Base-by-base conservation (phyloP, 2,888 invertebrate genomes). In the Amphipoea oculea region DNA sequence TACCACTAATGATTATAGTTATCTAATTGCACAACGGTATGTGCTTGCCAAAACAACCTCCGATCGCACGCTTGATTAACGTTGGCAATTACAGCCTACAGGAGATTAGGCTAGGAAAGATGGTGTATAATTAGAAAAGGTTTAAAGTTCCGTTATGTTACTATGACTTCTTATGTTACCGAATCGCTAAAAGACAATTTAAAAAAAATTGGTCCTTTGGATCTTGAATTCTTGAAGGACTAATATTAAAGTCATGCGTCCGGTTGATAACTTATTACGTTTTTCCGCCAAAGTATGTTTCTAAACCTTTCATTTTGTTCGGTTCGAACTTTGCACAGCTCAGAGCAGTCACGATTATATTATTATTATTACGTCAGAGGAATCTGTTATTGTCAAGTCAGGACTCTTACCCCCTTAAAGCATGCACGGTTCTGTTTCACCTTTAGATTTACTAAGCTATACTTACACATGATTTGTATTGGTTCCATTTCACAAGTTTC, bases 341-440 rank as follows among this genome's bases (percentile, higher is more conserved):
- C 51, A 67, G n/a, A 66, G 60, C 68, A 85, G 80, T 75, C 83
- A 86, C 81, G 80, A 80, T 77, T 67, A n/a, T n/a, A n/a, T n/a
- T n/a, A n/a, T n/a, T n/a, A n/a, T n/a, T n/a, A n/a, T n/a, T n/a
- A n/a, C n/a, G n/a, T n/a, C n/a, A n/a, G n/a, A 60, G 40, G 73
- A 71, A 83, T 85, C 75, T 69, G 76, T 85, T 75, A 83, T 77
- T 73, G 80, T 77, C 80, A 73, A 76, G 68, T 62, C 81, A 68
- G 67, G n/a, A 76, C 40, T 57, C 73, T 57, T 57, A 54, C 68
- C 51, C 51, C 51, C 12, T 66, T 57, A 4, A 36, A 45, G 72
- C 60, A 83, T 75, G 68, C 85, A 86, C 84, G 83, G 83, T 67
- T 80, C 60, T 67, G 73, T 57, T 81, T 85, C 80, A 86, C 83